These are phyloP conservation scores for Drosophila histrio DNA, from an alignment of 2,888 invertebrate species.

Conservation along the genomic window DNA sequence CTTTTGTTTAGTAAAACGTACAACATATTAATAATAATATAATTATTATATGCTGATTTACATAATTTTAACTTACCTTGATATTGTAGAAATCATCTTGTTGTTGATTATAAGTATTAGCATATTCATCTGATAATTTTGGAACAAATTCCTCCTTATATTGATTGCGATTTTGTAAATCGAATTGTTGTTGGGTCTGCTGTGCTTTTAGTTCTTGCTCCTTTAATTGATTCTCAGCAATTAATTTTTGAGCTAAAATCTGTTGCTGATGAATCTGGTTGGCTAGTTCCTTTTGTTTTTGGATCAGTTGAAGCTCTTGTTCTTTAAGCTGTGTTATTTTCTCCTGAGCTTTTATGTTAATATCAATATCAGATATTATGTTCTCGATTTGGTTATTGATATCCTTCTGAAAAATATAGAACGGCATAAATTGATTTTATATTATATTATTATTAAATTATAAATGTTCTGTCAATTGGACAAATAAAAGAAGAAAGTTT, in stretches of 20 bases:
- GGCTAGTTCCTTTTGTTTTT: slow-evolving; percentile 70
- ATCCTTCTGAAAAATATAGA: slow-evolving; percentile 36
- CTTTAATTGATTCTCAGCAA: slow-evolving; percentile 60
- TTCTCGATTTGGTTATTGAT: slow-evolving; percentile 85
- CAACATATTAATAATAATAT: not conserved
- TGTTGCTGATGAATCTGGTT: slow-evolving; percentile 74
- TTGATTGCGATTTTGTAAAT: not conserved
- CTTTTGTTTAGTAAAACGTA: not conserved
- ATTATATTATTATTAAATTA: too few relatives aligned
- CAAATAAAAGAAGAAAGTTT: too few relatives aligned
- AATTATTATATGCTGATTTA: too few relatives aligned
- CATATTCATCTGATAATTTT: not conserved
- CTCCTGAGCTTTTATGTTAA: slow-evolving; percentile 85
- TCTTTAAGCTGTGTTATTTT: slow-evolving; percentile 72
- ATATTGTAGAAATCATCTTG: slow-evolving; percentile 7
- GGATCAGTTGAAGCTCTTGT: slow-evolving; percentile 66
- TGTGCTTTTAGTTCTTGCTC: slow-evolving; percentile 55
- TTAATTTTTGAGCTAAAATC: slow-evolving; percentile 63
- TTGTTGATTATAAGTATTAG: not conserved
- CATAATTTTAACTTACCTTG: not conserved
- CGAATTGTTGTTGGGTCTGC: slow-evolving; percentile 18
- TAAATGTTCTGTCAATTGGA: too few relatives aligned
- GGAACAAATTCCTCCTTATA: not conserved
- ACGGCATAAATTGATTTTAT: not conserved
- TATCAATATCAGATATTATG: slow-evolving; percentile 87